Base-by-base conservation (phyloP, 2,888 invertebrate genomes). In the Thecophora atra region DNA sequence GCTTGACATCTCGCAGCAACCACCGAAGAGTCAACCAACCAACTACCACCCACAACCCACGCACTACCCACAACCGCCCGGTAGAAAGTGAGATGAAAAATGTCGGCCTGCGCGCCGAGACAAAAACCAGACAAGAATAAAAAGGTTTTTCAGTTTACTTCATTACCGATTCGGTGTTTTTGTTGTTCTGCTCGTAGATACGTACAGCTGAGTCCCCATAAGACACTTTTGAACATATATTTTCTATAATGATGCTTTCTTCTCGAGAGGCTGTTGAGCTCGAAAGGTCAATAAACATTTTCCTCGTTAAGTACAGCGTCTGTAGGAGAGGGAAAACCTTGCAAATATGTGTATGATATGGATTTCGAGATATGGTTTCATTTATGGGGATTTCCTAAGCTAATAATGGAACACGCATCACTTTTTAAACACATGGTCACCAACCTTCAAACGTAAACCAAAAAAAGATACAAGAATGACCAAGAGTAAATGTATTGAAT, bases 231-330 rank as follows among this genome's bases (percentile, higher is more conserved):
- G 17, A 17, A 19, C 21, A 30, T 21, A 11, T 56, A 56, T 65
- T 65, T 28, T 51, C n/a, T 66, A 15, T 52, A n/a, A 26, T 13
- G 73, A 75, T 76, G 73, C 73, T 30, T 73, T 58, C 47, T 52
- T 68, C 60, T 47, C 30, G 56, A 68, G 68, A 70, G 72, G 68
- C 62, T 73, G 67, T 67, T 73, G 70, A 68, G 73, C 70, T 73
- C 79, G 81, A 81, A 80, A 82, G 82, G 82, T 82, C 82, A 82
- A 81, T 81, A 81, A 77, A 82, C 81, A 82, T 70, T 70, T 51
- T 63, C 63, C 52, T 37, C 62, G 21, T 17, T 47, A 15, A 47
- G n/a, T 47, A 47, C 47, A 0, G 47, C 15, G 47, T 44, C 13
- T 44, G 44, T 7, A 7, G 13, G 44, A 11, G 44, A n/a, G n/a